Conservation (phyloP, 2,888 invertebrate species). For the Hirtodrosophila histrioides region DNA sequence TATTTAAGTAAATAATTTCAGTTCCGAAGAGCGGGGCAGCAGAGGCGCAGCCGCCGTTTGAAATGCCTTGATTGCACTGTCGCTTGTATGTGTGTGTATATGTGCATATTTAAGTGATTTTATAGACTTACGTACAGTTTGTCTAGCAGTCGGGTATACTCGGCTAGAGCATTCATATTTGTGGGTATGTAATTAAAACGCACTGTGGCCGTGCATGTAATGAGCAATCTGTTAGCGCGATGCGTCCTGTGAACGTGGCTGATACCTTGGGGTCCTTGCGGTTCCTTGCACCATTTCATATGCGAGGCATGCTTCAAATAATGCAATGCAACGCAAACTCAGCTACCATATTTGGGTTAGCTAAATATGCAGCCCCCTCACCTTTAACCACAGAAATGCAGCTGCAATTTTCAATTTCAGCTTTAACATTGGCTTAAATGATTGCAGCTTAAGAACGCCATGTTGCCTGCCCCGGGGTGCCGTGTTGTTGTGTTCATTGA, state of each 20-base stretch:
- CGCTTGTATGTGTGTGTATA: no score
- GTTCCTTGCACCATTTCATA: constrained; percentile 46
- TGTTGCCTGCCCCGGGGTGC: constrained; percentile 14
- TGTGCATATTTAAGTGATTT: no score
- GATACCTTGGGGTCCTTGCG: background rate
- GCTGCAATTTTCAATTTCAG: constrained; percentile 47
- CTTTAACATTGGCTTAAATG: constrained; percentile 35
- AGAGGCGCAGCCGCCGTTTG: no score
- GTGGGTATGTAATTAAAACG: constrained; percentile 52
- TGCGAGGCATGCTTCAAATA: constrained; percentile 50
- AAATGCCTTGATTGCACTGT: no score
- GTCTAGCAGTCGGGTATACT: no score
- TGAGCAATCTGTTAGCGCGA: constrained; percentile 31
- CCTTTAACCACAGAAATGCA: background rate
- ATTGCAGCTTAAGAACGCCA: constrained; percentile 33
- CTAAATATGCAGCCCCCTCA: constrained; percentile 10
- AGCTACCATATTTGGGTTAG: constrained; percentile 26
- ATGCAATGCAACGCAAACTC: constrained; percentile 21
- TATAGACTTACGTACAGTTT: no score
- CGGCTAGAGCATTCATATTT: no score
- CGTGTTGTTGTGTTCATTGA: constrained; percentile 31
- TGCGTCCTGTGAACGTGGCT: background rate
- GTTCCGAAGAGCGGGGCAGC: no score
- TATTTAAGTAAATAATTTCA: no score
- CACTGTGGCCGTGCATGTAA: constrained; percentile 32